Evolutionary conservation across 2,888 invertebrate genomes (phyloP).

Genomic region (Caenorhabditis zanzibari): DNA sequence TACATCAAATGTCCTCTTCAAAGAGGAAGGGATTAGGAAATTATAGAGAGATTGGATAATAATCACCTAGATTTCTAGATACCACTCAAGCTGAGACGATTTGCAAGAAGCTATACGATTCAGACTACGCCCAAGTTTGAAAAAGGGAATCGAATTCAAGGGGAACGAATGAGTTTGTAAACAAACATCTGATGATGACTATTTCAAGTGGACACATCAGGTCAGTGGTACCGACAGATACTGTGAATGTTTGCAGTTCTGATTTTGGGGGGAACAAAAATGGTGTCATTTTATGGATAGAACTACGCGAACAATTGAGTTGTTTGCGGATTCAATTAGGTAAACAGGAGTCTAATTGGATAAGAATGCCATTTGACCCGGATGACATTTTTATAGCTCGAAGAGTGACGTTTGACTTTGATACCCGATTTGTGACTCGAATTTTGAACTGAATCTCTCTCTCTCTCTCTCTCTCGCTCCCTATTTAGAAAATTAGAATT

Average conservation of each 20-base stretch:
- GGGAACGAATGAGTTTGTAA: constrained; percentile 30
- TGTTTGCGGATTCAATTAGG: constrained; percentile 43
- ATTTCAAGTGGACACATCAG: constrained; percentile 40
- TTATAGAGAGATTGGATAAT: constrained; percentile 12
- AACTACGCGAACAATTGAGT: background rate
- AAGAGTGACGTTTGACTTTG: constrained; percentile 6
- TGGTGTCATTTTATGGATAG: constrained; percentile 24
- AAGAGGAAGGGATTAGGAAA: background rate
- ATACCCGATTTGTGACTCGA: background rate
- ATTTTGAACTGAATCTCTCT: background rate
- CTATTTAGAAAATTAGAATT: too few species aligned
- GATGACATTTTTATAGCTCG: background rate
- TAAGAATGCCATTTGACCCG: constrained; percentile 13
- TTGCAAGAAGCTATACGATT: background rate
- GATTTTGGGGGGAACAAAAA: constrained; percentile 15
- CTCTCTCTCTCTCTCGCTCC: too few species aligned
- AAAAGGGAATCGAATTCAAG: constrained; percentile 6
- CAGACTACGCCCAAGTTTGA: background rate
- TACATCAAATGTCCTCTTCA: background rate
- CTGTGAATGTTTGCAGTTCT: constrained; percentile 39
- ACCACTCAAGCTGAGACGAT: background rate
- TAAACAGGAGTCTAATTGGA: constrained; percentile 2
- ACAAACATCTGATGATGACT: constrained; percentile 36
- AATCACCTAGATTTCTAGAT: constrained; percentile 20
- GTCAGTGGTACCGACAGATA: constrained; percentile 25